Conservation (phyloP, 2,888 invertebrate genomes). For the Ernsta delagoae region DNA sequence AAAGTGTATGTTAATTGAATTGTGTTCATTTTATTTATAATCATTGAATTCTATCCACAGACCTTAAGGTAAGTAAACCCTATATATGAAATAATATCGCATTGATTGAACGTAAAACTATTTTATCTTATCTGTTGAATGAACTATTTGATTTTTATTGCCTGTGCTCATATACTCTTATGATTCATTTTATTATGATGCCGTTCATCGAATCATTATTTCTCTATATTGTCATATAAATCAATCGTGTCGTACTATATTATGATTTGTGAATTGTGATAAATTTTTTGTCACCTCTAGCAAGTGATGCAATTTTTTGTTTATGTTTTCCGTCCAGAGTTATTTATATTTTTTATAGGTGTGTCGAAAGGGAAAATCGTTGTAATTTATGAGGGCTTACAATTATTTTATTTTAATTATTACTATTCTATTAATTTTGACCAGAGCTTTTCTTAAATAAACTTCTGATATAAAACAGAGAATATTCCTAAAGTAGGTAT, state of each 20-base stretch:
- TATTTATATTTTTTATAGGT: neutral
- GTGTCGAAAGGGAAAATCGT: neutral
- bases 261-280: conserved; percentile 7
- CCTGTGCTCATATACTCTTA: conserved; percentile 5
- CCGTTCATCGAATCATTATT: conserved; percentile 11
- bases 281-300: conserved; percentile 12
- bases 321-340: neutral
- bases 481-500: too few relatives aligned
- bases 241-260: conserved; percentile 11
- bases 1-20: conserved; percentile 83
- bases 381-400: too few relatives aligned
- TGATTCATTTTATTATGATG: neutral
- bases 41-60: conserved; percentile 77
- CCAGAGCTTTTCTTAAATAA: too few relatives aligned
- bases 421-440: too few relatives aligned
- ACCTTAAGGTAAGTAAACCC: conserved; percentile 77
- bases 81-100: conserved; percentile 41
- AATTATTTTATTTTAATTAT: too few relatives aligned
- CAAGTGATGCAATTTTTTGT: conserved; percentile 7
- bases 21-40: conserved; percentile 84
- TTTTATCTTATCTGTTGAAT: conserved; percentile 21
- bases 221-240: conserved; percentile 7
- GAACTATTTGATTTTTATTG: conserved; percentile 11
- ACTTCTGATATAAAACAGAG: too few relatives aligned
- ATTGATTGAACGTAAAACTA: neutral